Percentiles rank a stretch among this genome's conserved stretches.
Conservation (phyloP, 1,140 invertebrate species). For the Bombus affinis region DNA sequence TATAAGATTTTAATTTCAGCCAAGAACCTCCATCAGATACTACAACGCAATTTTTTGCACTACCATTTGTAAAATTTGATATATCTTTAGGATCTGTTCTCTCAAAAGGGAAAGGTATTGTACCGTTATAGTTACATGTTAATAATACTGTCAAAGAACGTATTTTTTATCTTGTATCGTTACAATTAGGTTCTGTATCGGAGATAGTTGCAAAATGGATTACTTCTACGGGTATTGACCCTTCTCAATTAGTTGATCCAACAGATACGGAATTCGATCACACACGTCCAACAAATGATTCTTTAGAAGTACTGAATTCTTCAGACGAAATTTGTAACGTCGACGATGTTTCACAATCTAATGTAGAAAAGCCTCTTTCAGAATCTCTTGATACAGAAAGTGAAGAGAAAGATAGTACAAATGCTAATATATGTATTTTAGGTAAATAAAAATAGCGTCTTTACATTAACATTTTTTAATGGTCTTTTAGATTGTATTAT, state of each 20-base stretch:
- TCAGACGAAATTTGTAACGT: slow-evolving; percentile 69
- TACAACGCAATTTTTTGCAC: slow-evolving; percentile 76
- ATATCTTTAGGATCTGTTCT: slow-evolving; percentile 90
- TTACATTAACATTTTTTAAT: not conserved
- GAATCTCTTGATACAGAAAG: slow-evolving; percentile 67
- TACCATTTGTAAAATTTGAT: slow-evolving; percentile 85
- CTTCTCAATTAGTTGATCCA: slow-evolving; percentile 81
- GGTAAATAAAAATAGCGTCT: slow-evolving; percentile 51
- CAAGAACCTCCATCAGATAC: slow-evolving; percentile 69
- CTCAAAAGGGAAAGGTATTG: slow-evolving; percentile 88
- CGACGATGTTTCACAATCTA: slow-evolving; percentile 60
- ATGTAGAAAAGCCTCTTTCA: slow-evolving; percentile 48
- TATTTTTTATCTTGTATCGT: slow-evolving; percentile 1
- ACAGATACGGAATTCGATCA: slow-evolving; percentile 78
- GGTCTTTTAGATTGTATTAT: not conserved
- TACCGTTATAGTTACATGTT: not conserved
- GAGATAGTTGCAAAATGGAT: slow-evolving; percentile 93
- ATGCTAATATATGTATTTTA: slow-evolving; percentile 67
- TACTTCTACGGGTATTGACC: slow-evolving; percentile 87
- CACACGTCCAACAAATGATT: slow-evolving; percentile 62
- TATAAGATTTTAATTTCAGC: slow-evolving; percentile 68
- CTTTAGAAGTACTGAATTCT: slow-evolving; percentile 56
- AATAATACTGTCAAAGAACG: not conserved
- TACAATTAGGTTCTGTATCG: slow-evolving; percentile 86
- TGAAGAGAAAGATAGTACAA: slow-evolving; percentile 67